phyloP scores from a whole-genome alignment of 2,113 vertebrate species.

The Osmerus mordax region DNA sequence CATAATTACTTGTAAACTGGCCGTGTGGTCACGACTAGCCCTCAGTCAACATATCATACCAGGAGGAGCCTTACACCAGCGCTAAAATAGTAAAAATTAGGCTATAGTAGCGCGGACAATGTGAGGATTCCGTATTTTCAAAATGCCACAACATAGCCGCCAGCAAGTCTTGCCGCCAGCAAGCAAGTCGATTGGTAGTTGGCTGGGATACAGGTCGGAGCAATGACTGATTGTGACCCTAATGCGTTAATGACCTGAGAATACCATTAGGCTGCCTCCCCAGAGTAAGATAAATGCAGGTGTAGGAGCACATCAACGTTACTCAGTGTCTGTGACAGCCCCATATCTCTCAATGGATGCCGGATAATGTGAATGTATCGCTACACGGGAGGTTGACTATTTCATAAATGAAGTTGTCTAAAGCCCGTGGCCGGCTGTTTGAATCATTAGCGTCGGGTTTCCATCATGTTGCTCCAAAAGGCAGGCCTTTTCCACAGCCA shows the following conservation, averaged over 20 bases:
- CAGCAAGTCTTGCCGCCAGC: constrained; percentile 22
- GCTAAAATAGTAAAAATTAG: background rate
- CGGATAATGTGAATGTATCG: constrained; percentile 67
- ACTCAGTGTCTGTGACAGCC: constrained; percentile 66
- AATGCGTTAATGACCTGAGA: constrained; percentile 66
- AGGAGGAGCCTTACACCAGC: constrained; percentile 36
- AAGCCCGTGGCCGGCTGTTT: constrained; percentile 60
- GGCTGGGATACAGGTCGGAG: constrained; percentile 16
- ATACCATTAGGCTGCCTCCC: constrained; percentile 59
- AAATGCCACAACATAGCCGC: constrained; percentile 21
- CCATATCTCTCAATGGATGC: constrained; percentile 60
- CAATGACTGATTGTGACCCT: constrained; percentile 59
- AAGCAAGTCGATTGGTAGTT: constrained; percentile 42
- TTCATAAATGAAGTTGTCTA: constrained; percentile 73
- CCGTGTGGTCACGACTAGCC: constrained; percentile 21
- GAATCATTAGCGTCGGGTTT: constrained; percentile 69
- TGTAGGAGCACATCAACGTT: constrained; percentile 63
- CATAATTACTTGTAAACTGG: constrained; percentile 27
- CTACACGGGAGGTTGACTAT: constrained; percentile 68
- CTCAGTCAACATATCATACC: constrained; percentile 26
- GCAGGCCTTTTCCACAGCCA: constrained; percentile 16
- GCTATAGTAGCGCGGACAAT: background rate
- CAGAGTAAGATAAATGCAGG: constrained; percentile 68
- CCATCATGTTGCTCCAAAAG: constrained; percentile 46
- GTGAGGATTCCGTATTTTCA: background rate